Evolutionary conservation across 35 echinoderm and acorn worm species (phyloP).

Genomic region (Apostichopus californicus): DNA sequence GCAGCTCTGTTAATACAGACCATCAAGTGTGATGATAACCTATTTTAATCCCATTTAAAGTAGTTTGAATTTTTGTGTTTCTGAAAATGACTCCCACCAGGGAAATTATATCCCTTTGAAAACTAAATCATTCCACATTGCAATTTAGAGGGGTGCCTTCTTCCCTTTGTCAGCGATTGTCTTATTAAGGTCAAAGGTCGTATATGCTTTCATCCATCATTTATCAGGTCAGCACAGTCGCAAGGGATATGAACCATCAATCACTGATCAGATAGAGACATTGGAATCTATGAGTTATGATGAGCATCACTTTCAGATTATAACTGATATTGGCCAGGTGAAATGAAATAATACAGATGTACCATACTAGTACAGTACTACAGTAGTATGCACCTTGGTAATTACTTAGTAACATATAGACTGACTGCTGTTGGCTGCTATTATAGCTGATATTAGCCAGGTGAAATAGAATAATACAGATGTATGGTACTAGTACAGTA

Average conservation of each 20-base stretch:
- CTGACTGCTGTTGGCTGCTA: too few relatives aligned
- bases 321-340: background rate
- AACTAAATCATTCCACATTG: constrained; percentile 1
- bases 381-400: too few relatives aligned
- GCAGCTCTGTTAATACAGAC: too few relatives aligned
- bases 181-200: constrained; percentile 5
- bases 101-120: background rate
- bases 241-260: constrained; percentile 2
- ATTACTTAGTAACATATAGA: too few relatives aligned
- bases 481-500: too few relatives aligned
- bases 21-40: too few relatives aligned
- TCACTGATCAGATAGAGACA: background rate
- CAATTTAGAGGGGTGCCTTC: background rate
- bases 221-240: constrained; percentile 5
- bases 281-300: constrained; percentile 41
- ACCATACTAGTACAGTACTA: background rate
- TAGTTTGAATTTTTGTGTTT: background rate
- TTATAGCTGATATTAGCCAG: too few relatives aligned
- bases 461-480: too few relatives aligned
- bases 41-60: background rate
- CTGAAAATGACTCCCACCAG: background rate
- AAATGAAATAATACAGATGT: background rate
- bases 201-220: constrained; percentile 34
- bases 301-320: background rate
- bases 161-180: background rate